Conservation (phyloP, 2,113 vertebrate species). For the Helogale parvula region DNA sequence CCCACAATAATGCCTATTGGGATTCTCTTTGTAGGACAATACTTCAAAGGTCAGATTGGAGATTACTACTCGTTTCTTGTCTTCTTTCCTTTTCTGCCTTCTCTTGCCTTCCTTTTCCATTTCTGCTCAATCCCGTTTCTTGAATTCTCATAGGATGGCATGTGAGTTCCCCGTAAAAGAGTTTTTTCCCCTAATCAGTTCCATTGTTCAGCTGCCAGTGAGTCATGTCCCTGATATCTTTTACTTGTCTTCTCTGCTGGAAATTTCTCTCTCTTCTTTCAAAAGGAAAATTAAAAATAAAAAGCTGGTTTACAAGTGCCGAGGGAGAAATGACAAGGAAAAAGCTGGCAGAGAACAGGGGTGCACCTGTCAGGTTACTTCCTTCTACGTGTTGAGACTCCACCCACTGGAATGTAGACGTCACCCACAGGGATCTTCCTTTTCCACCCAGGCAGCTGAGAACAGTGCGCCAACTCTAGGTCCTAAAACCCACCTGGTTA, state of each 20-base stretch:
- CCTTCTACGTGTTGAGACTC: slow-evolving; percentile 62
- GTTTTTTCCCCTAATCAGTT: slow-evolving; percentile 53
- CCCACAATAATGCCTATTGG: slow-evolving; percentile 88
- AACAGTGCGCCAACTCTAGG: slow-evolving; percentile 51
- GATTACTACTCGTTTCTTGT: slow-evolving; percentile 85
- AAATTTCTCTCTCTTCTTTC: slow-evolving; percentile 25
- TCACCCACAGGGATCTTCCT: slow-evolving; percentile 79
- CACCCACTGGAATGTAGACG: slow-evolving; percentile 77
- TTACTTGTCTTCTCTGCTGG: slow-evolving; percentile 21
- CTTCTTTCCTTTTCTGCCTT: slow-evolving; percentile 84
- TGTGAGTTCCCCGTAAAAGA: slow-evolving; percentile 67
- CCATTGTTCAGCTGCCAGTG: slow-evolving; percentile 61
- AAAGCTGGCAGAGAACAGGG: background rate
- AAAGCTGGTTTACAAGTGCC: background rate
- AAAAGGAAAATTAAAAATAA: background rate
- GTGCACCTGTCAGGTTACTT: slow-evolving; percentile 28
- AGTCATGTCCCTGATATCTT: slow-evolving; percentile 77
- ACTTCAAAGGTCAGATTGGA: slow-evolving; percentile 91
- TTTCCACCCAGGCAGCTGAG: slow-evolving; percentile 62
- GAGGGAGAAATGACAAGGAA: background rate
- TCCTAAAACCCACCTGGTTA: slow-evolving; percentile 78
- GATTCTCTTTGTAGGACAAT: slow-evolving; percentile 86
- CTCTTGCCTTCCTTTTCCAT: slow-evolving; percentile 82
- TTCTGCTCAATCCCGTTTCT: slow-evolving; percentile 78
- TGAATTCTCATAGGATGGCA: slow-evolving; percentile 65